Base-by-base conservation (phyloP, 2,113 vertebrate genomes). In the Cinclus mexicanus region DNA sequence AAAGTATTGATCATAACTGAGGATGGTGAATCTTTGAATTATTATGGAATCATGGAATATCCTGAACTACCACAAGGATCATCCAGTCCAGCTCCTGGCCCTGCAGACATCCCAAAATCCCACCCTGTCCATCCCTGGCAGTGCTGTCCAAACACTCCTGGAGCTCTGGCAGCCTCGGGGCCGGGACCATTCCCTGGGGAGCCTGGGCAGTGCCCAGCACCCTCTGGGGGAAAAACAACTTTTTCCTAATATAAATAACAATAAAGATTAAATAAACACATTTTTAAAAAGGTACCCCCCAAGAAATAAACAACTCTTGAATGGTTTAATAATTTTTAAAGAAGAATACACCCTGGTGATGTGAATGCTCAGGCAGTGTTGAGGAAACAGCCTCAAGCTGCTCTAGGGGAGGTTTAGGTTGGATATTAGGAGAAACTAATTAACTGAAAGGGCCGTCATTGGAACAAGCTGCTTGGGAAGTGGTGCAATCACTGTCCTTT, bases 91-190 rank as follows among this genome's bases (percentile, higher is more conserved):
- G 1, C 11, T 7, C 47, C 41, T 42, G 63, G 47, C 12, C 55
- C 63, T 76, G 79, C 35, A 83, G 35, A 55, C 18, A 49, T 2
- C 56, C 71, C 64, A 56, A 68, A 76, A 49, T 24, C 35, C 55
- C 63, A 76, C 7, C 15, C 35, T 37, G 35, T 37, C 25, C 33
- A 77, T 22, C 47, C 55, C 29, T 41, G 10, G 28, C 1, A 68
- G 25, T 0, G 0, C 3, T n/a, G 28, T 6, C n/a, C 47, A 53
- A 75, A 60, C 0, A 0, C n/a, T 26, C 41, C 61, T 55, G 47
- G 41, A 69, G 29, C 70, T 61, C 41, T 68, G 79, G 47, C 47
- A 89, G n/a, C 24, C 53, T 39, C 2, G 0, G 50, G 23, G 52
- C 61, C 0, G 4, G 61, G n/a, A n/a, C 41, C 55, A 55, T 12